A percentile compares a stretch with the other conserved stretches of the same genome.
These are phyloP conservation scores for Pediacus dermestoides DNA, from an alignment of 2,888 invertebrate genomes.

Conservation along the genomic window DNA sequence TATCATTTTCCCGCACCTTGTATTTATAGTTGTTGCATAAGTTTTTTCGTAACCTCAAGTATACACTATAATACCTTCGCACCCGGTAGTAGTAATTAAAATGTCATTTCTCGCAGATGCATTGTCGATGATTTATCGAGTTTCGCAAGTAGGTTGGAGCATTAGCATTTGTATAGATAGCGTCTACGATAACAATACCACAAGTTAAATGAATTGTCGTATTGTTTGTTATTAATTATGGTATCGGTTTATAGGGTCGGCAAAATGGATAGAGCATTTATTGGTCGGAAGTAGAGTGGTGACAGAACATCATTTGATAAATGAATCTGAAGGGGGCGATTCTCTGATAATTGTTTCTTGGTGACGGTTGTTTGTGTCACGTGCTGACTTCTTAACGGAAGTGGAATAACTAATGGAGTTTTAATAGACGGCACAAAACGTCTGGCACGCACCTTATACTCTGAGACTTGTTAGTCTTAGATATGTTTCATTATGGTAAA, in stretches of 20 bases:
- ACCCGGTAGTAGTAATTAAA: too few species aligned
- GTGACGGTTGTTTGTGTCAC: slow-evolving; percentile 25
- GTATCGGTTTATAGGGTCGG: slow-evolving; percentile 40
- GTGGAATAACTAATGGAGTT: slow-evolving; percentile 41
- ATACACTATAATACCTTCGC: too few species aligned
- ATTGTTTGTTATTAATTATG: slow-evolving; percentile 46
- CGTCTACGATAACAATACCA: slow-evolving; percentile 36
- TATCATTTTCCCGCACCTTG: too few species aligned
- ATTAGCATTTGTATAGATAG: slow-evolving; percentile 31
- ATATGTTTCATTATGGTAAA: slow-evolving; percentile 32
- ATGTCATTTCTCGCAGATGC: slow-evolving; percentile 3
- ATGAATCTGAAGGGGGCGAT: slow-evolving; percentile 10
- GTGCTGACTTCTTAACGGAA: slow-evolving; percentile 24
- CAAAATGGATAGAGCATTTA: slow-evolving; percentile 1
- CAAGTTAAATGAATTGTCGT: slow-evolving; percentile 41
- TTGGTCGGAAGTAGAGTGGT: slow-evolving; percentile 3
- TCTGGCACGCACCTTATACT: slow-evolving; percentile 9
- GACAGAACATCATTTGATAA: slow-evolving; percentile 5
- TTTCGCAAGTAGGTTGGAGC: slow-evolving; percentile 22
- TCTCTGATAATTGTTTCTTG: slow-evolving; percentile 21
- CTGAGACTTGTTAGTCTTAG: slow-evolving; percentile 13
- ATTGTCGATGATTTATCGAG: slow-evolving; percentile 26
- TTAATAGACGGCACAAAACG: slow-evolving; percentile 35
- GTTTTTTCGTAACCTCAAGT: too few species aligned
- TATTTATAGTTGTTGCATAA: too few species aligned